phyloP scores from a whole-genome alignment of 2,797 vertebrate species.

The Melanotaenia trifasciata region DNA sequence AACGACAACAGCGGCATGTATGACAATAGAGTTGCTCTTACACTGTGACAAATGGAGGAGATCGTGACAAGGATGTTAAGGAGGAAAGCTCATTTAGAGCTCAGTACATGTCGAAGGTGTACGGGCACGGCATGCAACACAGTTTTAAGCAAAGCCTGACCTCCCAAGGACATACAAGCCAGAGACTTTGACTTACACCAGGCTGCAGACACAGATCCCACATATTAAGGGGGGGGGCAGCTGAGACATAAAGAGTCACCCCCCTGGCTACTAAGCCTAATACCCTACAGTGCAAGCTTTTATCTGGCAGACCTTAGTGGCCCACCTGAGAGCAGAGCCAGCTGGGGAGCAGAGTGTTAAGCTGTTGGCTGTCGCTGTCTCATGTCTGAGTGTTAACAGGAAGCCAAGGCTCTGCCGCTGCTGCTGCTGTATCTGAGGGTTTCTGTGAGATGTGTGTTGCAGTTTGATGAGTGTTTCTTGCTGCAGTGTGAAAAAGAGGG shows the following conservation, averaged over 20 bases:
- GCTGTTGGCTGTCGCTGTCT: slow-evolving; percentile 73
- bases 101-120: slow-evolving; percentile 35
- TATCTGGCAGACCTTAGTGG: slow-evolving; percentile 70
- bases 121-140: slow-evolving; percentile 34
- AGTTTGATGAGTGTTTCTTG: slow-evolving; percentile 84
- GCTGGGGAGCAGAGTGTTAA: slow-evolving; percentile 73
- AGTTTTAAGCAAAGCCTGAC: slow-evolving; percentile 49
- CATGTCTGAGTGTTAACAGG: slow-evolving; percentile 75
- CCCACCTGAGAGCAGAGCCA: slow-evolving; percentile 71
- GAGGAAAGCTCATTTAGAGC: slow-evolving; percentile 38
- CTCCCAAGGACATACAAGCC: slow-evolving; percentile 67
- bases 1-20: slow-evolving; percentile 43
- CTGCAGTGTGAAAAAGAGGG: slow-evolving; percentile 79
- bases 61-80: slow-evolving; percentile 62
- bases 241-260: slow-evolving; percentile 27
- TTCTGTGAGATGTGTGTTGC: slow-evolving; percentile 81
- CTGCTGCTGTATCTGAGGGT: slow-evolving; percentile 73
- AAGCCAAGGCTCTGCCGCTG: slow-evolving; percentile 62
- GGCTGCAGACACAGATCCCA: slow-evolving; percentile 17
- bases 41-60: slow-evolving; percentile 51
- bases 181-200: slow-evolving; percentile 52
- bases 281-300: slow-evolving; percentile 64
- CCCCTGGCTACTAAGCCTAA: slow-evolving; percentile 47
- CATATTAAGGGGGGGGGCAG: slow-evolving; percentile 35
- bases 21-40: slow-evolving; percentile 49